Base-by-base conservation (phyloP, 2,888 invertebrate species). In the Cepaea hortensis region DNA sequence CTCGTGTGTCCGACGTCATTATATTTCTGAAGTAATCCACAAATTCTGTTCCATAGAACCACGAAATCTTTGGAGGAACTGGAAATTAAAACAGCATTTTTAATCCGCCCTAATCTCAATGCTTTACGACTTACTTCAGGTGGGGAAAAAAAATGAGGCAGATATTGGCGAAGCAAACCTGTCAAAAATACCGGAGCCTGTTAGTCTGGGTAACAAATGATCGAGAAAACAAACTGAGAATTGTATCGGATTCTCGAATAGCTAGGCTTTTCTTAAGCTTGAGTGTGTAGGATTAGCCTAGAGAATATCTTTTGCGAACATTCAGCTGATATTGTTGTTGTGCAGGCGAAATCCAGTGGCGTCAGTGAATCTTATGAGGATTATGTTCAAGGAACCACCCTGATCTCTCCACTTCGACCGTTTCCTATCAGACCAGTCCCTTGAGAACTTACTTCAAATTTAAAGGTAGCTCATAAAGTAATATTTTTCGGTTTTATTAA, bases 171-270 rank as follows among this genome's bases (percentile, higher is more conserved):
- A 81, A 48, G n/a, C 65, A 23, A 65, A 23, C 6, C 61, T 81
- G 81, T 35, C 68, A 81, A 48, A 7, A 81, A 35, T 81, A 68
- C 68, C 11, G 6, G 65, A 35, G 46, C 65, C 68, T 15, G 68
- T 20, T 46, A 80, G 65, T 68, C 65, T 46, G 2, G 48, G 48
- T 81, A 81, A 81, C 81, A 81, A 81, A 81, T 68, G 81, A 81
- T 46, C 65, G 65, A 46, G 46, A 68, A 81, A 81, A 68, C 65
- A 81, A 81, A 68, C 81, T 68, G 9, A 20, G 68, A 65, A 81
- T 81, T 68, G 68, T 65, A 68, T 81, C 9, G 81, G 81, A 68
- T 81, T 81, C 65, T 81, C 81, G 65, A 81, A 81, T 81, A 62
- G 46, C 48, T 68, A 68, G 65, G 81, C 20, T 65, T 46, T 81